Conservation (phyloP, 2,113 vertebrate species). For the Pollimyrus isidori region DNA sequence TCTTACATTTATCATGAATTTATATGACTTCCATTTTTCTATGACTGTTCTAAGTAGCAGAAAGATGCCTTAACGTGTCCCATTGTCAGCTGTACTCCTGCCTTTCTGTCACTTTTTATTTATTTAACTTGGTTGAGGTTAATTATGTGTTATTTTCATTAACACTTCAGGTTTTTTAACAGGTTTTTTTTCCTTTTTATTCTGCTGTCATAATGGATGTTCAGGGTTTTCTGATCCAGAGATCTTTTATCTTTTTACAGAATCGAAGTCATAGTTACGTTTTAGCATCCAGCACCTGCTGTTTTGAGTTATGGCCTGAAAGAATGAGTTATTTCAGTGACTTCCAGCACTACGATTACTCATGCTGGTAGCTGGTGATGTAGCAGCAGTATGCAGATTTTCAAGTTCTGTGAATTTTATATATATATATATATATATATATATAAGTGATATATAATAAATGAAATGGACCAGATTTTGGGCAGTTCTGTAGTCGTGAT, state of each 20-base stretch:
- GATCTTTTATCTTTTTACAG: neutral
- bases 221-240: neutral
- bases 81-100: neutral
- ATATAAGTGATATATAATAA: no score
- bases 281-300: neutral
- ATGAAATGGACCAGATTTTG: neutral
- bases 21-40: neutral
- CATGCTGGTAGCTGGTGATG: neutral
- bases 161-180: neutral
- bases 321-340: neutral
- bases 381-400: neutral
- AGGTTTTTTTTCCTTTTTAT: neutral
- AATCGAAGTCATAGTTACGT: neutral
- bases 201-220: neutral
- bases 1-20: neutral
- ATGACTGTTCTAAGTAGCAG: neutral
- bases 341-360: neutral
- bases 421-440: neutral
- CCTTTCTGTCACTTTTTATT: neutral
- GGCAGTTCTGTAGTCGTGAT: neutral
- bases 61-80: neutral
- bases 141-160: neutral
- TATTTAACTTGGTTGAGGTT: neutral
- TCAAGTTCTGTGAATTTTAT: neutral
- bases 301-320: neutral